These are phyloP conservation scores for Galemys pyrenaicus DNA, from an alignment of 2,113 vertebrate genomes.

Conservation along the genomic window DNA sequence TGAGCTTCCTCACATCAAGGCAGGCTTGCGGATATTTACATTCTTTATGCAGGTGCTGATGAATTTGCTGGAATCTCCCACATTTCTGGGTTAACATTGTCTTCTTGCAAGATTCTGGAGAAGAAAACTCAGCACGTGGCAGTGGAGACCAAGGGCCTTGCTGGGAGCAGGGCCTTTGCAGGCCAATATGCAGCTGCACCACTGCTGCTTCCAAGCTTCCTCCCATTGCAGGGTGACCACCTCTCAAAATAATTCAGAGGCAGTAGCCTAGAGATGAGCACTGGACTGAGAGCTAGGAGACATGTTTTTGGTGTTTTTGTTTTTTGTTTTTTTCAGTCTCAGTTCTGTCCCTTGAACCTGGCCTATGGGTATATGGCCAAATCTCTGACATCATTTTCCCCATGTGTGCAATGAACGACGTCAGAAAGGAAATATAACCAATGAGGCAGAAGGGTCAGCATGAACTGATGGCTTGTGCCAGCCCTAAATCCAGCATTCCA, in stretches of 20 bases:
- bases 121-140: background rate
- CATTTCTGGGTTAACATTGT: background rate
- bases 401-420: fast-evolving
- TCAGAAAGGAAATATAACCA: background rate
- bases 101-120: background rate
- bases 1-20: background rate
- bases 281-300: background rate
- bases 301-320: too few species aligned
- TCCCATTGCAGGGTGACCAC: background rate
- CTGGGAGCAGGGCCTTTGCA: background rate
- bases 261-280: background rate
- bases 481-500: background rate
- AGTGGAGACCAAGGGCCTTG: background rate
- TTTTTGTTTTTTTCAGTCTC: background rate
- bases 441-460: fast-evolving
- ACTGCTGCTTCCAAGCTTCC: background rate
- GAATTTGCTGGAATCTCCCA: background rate
- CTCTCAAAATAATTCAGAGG: background rate
- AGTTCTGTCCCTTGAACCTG: background rate
- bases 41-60: background rate
- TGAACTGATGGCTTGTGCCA: background rate
- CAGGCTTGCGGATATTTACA: background rate
- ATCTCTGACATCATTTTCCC: background rate
- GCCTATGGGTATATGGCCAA: background rate
- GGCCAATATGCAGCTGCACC: background rate